Evolutionary conservation across 2,797 vertebrate species (phyloP).

Genomic region (Melanotaenia trifasciata): DNA sequence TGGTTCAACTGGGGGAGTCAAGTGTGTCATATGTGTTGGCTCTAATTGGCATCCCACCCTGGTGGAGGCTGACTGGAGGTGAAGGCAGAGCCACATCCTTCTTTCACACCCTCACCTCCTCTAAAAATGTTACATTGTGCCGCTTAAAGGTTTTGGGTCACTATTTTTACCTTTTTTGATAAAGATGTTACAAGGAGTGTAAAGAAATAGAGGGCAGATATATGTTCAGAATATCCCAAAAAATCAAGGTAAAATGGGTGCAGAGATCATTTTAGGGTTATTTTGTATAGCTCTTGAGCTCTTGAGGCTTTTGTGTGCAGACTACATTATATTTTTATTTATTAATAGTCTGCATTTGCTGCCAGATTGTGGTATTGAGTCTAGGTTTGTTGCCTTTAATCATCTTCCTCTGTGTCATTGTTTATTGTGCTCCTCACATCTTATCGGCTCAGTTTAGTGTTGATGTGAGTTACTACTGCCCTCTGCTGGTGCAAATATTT

Average conservation of each 20-base stretch:
- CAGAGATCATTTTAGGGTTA: neutral
- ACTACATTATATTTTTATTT: conserved; percentile 18
- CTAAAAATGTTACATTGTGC: conserved; percentile 45
- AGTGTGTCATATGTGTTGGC: conserved; percentile 83
- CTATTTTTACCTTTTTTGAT: conserved; percentile 21
- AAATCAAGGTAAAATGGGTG: conserved; percentile 15
- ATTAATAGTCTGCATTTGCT: conserved; percentile 15
- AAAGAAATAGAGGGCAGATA: conserved; percentile 4
- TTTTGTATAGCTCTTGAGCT: neutral
- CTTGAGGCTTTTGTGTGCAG: conserved; percentile 15
- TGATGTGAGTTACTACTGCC: conserved; percentile 69
- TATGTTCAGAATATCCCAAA: conserved; percentile 5
- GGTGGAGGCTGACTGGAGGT: conserved; percentile 67
- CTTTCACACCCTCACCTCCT: conserved; percentile 34
- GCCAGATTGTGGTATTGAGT: conserved; percentile 4
- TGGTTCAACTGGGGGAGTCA: conserved; percentile 83
- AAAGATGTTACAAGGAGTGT: conserved; percentile 33
- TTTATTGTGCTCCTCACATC: conserved; percentile 32
- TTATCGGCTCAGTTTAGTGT: no score
- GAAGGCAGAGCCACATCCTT: conserved; percentile 51
- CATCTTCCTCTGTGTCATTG: conserved; percentile 42
- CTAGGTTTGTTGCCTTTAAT: neutral
- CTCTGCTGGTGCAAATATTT: conserved; percentile 55
- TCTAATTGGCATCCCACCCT: conserved; percentile 82
- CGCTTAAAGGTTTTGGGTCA: conserved; percentile 15